These are phyloP conservation scores for Piezodorus guildinii DNA, from an alignment of 1,140 invertebrate species.

Conservation along the genomic window DNA sequence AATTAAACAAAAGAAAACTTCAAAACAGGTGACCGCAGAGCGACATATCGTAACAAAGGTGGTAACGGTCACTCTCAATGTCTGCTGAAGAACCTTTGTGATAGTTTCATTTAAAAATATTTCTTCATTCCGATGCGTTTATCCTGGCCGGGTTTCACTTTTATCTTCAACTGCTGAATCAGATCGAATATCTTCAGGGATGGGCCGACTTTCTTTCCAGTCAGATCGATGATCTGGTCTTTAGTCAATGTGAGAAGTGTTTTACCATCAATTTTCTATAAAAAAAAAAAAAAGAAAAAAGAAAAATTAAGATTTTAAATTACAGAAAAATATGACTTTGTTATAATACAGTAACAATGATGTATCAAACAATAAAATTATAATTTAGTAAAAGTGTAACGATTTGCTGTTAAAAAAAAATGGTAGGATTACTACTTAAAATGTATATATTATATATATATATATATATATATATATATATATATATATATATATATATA, in stretches of 20 bases:
- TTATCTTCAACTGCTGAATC: slow-evolving; percentile 73
- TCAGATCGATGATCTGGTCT: slow-evolving; percentile 78
- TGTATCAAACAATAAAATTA: too few species aligned
- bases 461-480: too few species aligned
- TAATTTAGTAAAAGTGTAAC: too few species aligned
- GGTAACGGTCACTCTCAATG: too few species aligned
- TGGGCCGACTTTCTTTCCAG: slow-evolving; percentile 87
- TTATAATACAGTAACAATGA: background rate
- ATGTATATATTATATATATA: too few species aligned
- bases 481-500: too few species aligned
- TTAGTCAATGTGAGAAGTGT: slow-evolving; percentile 68
- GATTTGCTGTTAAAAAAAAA: background rate
- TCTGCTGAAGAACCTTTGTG: too few species aligned
- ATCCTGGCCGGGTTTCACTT: slow-evolving; percentile 62
- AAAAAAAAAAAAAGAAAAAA: slow-evolving; percentile 20
- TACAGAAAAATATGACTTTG: background rate
- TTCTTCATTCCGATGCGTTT: slow-evolving; percentile 15
- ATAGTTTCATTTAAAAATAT: background rate
- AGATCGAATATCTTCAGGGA: slow-evolving; percentile 87
- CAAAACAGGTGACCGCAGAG: too few species aligned
- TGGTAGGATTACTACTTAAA: too few species aligned
- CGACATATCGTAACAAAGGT: too few species aligned
- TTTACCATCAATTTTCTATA: slow-evolving; percentile 65
- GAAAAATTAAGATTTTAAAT: background rate
- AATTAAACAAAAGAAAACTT: too few species aligned